Base-by-base conservation (phyloP, 2,888 invertebrate genomes). In the Hymenopus coronatus region DNA sequence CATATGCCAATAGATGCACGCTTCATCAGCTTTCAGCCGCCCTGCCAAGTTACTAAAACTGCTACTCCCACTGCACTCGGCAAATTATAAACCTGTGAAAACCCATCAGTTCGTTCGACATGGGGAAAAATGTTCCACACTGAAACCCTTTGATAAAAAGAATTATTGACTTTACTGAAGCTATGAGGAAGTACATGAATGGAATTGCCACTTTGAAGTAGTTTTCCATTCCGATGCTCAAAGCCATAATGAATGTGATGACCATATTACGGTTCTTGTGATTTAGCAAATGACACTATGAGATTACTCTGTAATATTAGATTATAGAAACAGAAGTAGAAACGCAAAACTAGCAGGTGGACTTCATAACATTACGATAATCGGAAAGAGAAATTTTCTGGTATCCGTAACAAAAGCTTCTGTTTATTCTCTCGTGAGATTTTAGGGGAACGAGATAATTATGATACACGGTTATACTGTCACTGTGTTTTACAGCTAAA, bases 111-210 rank as follows among this genome's bases (percentile, higher is more conserved):
- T 20, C 25, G 20, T 70, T 70, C 54, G 25, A 70, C 54, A 70
- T 70, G 54, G 54, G 54, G 54, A 20, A 70, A 54, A 70, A 70
- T 70, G 25, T 70, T 70, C 54, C 54, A 70, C 54, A 40, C 46
- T 27, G 27, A 85, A 85, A 54, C 9, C 27, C 84, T 85, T 85
- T 85, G 46, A 85, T 54, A 12, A 40, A 85, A 85, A 85, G 85
- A 85, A 85, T 85, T 85, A 85, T n/a, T 27, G 85, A 85, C n/a
- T 30, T 85, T 40, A 85, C 27, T 85, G 27, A 85, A 85, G 54
- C 3, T 70, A 70, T 70, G 54, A 70, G 54, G 54, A 70, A 20
- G 54, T 70, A 25, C 54, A 70, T 70, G 54, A 70, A 70, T 70
- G 54, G 54, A 70, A 70, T 70, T 70, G 54, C 54, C 54, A 70